phyloP scores from a whole-genome alignment of 2,888 invertebrate species.

The Chironomus tentans region DNA sequence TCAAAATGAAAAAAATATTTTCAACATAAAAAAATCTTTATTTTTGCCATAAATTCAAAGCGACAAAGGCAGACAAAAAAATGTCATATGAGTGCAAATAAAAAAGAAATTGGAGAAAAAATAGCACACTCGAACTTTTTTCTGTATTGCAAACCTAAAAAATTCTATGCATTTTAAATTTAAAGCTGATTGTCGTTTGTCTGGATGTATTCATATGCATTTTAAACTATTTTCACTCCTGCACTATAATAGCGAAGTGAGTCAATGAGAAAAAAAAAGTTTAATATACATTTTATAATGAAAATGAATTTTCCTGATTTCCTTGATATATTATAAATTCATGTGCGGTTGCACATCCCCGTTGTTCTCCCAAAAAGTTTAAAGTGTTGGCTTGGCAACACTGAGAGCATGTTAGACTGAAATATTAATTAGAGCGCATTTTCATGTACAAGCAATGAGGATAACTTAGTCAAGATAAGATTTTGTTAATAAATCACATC shows the following conservation, averaged over 20 bases:
- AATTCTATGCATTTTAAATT: constrained; percentile 24
- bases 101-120: background rate
- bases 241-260: background rate
- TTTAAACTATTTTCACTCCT: background rate
- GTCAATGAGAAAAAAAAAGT: background rate
- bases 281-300: background rate
- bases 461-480: too few relatives aligned
- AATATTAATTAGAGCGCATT: too few relatives aligned
- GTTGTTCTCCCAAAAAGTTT: too few relatives aligned
- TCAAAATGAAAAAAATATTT: background rate
- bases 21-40: background rate
- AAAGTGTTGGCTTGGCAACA: too few relatives aligned
- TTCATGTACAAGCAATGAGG: too few relatives aligned
- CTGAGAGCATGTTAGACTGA: too few relatives aligned
- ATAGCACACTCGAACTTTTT: background rate
- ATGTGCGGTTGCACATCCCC: too few relatives aligned
- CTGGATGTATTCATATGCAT: background rate
- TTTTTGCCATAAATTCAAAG: background rate
- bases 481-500: too few relatives aligned
- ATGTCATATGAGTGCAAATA: background rate
- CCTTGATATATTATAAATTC: too few relatives aligned
- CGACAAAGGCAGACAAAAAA: background rate
- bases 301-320: background rate
- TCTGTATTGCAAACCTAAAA: background rate
- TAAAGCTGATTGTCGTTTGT: background rate